Evolutionary conservation across 2,113 vertebrate genomes (phyloP), one percentile per base, ranked within the genome.

Genomic region (Xiphias gladius): DNA sequence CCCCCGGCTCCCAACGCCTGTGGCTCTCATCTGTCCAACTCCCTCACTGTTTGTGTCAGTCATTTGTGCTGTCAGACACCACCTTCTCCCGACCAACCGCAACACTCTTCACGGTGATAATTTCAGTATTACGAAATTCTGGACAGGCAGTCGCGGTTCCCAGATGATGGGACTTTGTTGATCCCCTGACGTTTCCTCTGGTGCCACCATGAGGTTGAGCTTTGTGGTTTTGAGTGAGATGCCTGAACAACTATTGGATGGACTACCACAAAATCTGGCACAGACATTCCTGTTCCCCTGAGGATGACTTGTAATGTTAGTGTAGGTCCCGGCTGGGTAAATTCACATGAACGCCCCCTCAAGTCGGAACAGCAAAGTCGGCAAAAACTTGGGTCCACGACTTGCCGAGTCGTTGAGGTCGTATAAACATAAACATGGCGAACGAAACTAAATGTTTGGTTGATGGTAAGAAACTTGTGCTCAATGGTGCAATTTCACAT

Each of bases 41-140:
- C 82, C 81, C 83, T 93, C 86, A 88, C 76, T 54, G 88, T 82
- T 91, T 67, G 66, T 89, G 93, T 93, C 92, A 92, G 65, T 93
- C 92, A 93, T 80, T 35, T n/a, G 32, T 46, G 82, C 79, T 79
- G 86, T 85, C 86, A 78, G 73, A 73, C 70, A 32, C 73, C 73
- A 8, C 85, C 85, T 65, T 54, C 86, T 80, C 61, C 26, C 26
- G 30, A 74, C 69, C 76, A 20, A 62, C 52, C 24, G 19, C 86
- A 79, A 59, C 57, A 46, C 39, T 61, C 61, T 14, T 69, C 54
- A n/a, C 32, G 19, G 30, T 7, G 17, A 32, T n/a, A n/a, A n/a
- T n/a, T n/a, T n/a, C n/a, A n/a, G n/a, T n/a, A n/a, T n/a, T n/a
- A n/a, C n/a, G 39, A 50, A 2, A 43, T 63, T 32, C 46, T 11